These are phyloP conservation scores for Parnassius mnemosyne DNA, from an alignment of 2,888 invertebrate genomes.

Conservation along the genomic window DNA sequence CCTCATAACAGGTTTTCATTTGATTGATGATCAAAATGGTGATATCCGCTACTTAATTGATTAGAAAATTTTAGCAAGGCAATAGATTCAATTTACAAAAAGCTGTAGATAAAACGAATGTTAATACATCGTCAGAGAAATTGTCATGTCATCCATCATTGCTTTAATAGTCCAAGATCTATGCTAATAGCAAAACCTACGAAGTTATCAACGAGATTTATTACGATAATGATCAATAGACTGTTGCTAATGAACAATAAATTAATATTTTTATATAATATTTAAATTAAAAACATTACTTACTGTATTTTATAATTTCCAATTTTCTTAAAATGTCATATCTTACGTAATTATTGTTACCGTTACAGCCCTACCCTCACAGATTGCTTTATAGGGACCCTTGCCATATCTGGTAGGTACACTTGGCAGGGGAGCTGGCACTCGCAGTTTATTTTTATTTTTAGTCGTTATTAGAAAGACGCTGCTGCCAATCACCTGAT, in stretches of 20 bases:
- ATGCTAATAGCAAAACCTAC: constrained; percentile 38
- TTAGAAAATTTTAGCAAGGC: constrained; percentile 62
- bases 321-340: too few species aligned
- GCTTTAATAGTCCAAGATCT: constrained; percentile 49
- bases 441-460: too few species aligned
- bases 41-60: constrained; percentile 58
- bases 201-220: constrained; percentile 20
- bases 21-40: constrained; percentile 64
- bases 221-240: constrained; percentile 21
- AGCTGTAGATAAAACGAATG: constrained; percentile 54
- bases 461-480: too few species aligned
- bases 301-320: too few species aligned
- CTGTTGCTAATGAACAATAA: constrained; percentile 15
- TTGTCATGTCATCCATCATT: constrained; percentile 61
- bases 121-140: constrained; percentile 52
- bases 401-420: too few species aligned
- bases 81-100: constrained; percentile 59
- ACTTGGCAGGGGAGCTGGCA: too few species aligned
- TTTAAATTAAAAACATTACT: background rate
- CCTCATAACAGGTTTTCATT: constrained; percentile 58
- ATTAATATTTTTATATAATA: background rate
- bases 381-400: too few species aligned
- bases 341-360: too few species aligned
- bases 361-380: too few species aligned
- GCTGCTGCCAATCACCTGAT: too few species aligned